Conservation (phyloP, 2,113 vertebrate species). For the Chaetura pelagica region DNA sequence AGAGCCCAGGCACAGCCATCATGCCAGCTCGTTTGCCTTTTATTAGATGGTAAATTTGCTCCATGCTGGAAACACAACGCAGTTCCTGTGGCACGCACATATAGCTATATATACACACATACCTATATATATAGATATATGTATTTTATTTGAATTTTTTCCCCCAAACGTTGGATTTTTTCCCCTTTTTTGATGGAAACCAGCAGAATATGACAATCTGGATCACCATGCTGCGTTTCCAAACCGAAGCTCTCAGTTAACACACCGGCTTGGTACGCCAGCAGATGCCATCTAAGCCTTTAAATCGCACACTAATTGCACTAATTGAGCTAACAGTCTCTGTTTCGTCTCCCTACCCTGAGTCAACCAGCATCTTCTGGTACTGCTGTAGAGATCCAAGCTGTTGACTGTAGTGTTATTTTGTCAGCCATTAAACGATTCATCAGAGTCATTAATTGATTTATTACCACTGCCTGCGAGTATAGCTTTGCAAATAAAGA, state of each 20-base stretch:
- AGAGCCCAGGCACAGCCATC: not conserved
- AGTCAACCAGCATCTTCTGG: conserved; percentile 82
- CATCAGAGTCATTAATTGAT: conserved; percentile 87
- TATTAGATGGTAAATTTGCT: not conserved
- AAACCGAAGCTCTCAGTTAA: conserved; percentile 40
- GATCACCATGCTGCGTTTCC: not conserved
- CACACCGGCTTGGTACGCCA: conserved; percentile 55
- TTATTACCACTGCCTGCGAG: conserved; percentile 83
- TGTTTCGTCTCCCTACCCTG: conserved; percentile 79
- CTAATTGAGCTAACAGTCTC: conserved; percentile 85
- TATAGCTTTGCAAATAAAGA: conserved; percentile 85
- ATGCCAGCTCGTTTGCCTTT: not conserved
- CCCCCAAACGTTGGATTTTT: not conserved
- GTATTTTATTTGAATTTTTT: not conserved
- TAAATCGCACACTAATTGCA: conserved; percentile 82
- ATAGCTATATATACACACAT: not conserved
- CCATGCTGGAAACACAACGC: not conserved
- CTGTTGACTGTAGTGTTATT: conserved; percentile 85
- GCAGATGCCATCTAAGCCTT: conserved; percentile 84
- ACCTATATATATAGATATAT: not conserved
- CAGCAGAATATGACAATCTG: conserved; percentile 16
- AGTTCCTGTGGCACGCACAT: not conserved
- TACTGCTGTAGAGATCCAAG: conserved; percentile 84
- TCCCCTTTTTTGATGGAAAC: not conserved
- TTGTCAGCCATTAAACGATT: conserved; percentile 86